Evolutionary conservation across 2,797 vertebrate species (phyloP).

Genomic region (Mormyrops attenuatus): DNA sequence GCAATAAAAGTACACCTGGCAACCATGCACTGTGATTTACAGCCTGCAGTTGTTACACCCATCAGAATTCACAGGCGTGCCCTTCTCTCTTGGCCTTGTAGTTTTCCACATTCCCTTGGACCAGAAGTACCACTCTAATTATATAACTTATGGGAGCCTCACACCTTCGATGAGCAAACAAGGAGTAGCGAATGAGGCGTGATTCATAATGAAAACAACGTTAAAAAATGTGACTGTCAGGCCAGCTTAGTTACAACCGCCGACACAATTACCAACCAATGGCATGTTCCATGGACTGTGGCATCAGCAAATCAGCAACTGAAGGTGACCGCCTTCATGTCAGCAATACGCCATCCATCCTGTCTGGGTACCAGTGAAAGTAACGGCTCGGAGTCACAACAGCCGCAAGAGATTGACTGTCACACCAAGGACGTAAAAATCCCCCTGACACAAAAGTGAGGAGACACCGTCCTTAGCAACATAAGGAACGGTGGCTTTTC

Average conservation of each 20-base stretch:
- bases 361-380: not conserved
- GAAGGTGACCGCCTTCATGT: not conserved
- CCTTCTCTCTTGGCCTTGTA: not conserved
- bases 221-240: not conserved
- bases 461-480: not conserved
- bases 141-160: not conserved
- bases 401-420: not conserved
- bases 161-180: not conserved
- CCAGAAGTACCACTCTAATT: not conserved
- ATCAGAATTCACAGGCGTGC: not conserved
- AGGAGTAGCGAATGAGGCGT: not conserved
- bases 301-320: not conserved
- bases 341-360: not conserved
- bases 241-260: not conserved
- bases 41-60: conserved; percentile 1
- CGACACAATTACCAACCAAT: not conserved
- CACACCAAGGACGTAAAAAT: conserved; percentile 1
- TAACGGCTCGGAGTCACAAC: not conserved
- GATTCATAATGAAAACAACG: not conserved
- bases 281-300: not conserved
- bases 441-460: not conserved
- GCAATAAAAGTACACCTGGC: conserved; percentile 16
- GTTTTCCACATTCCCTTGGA: not conserved
- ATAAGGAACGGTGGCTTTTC: not conserved
- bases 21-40: not conserved